Percentiles rank a stretch among this genome's conserved stretches.
Conservation (phyloP, 1,140 invertebrate genomes). For the Dermatophagoides farinae region DNA sequence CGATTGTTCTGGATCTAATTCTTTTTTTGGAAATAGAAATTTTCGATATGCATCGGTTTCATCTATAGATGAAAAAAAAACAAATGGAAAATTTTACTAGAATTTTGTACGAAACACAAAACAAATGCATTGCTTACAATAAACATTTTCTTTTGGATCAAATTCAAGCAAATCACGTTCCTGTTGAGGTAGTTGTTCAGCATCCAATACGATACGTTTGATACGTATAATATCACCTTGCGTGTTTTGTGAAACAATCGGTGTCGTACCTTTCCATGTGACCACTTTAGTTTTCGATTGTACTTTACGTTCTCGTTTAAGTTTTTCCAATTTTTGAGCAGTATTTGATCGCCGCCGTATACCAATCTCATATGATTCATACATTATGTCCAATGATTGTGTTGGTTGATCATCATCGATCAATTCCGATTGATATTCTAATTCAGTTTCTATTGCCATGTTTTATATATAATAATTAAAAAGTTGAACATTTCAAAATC, state of each 20-base stretch:
- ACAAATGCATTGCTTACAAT: not conserved
- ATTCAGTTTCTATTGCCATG: not conserved
- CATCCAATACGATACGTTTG: slow-evolving; percentile 3
- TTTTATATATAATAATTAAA: not conserved
- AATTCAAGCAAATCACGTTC: not conserved
- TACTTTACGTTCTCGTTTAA: slow-evolving; percentile 56
- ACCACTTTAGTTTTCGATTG: slow-evolving; percentile 32
- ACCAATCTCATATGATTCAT: slow-evolving; percentile 45
- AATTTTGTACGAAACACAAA: not conserved
- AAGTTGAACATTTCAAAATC: not conserved
- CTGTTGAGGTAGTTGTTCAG: not conserved
- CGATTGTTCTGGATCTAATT: slow-evolving; percentile 26
- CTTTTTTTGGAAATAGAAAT: slow-evolving; percentile 1
- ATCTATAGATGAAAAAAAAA: not conserved
- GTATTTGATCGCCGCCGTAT: slow-evolving; percentile 64
- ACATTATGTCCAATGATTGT: slow-evolving; percentile 28
- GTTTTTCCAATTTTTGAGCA: slow-evolving; percentile 62
- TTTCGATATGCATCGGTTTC: slow-evolving; percentile 2
- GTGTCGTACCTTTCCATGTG: slow-evolving; percentile 24
- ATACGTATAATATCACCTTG: slow-evolving; percentile 16
- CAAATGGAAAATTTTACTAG: not conserved
- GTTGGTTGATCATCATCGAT: slow-evolving; percentile 17
- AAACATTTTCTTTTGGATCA: not conserved
- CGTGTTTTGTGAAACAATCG: not conserved
- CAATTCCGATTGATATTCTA: slow-evolving; percentile 18